Base-by-base conservation (phyloP, 2,888 invertebrate genomes). In the Eremobia ochroleuca region DNA sequence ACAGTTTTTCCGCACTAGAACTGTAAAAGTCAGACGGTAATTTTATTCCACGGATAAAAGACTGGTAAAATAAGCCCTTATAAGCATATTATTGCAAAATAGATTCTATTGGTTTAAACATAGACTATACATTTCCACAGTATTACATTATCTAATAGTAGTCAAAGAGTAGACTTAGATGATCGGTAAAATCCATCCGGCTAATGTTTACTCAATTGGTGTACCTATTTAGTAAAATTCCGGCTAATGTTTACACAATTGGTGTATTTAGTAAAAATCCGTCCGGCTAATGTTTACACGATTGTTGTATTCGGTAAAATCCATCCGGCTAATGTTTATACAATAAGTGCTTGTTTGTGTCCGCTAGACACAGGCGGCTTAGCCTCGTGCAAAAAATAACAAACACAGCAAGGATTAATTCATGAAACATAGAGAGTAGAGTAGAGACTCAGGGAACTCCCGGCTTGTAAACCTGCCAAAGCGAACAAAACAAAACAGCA, bases 401-500 rank as follows among this genome's bases (percentile, higher is more conserved):
- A 49, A 52, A 37, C n/a, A 52, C 31, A 5, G 13, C 9, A 68
- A n/a, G 46, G 28, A 34, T 71, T 43, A 1, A 61, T 40, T 71
- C 18, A 11, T 34, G 11, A 15, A 46, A 52, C 18, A 61, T 34
- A 11, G 2, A n/a, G 40, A 40, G 8, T 52, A n/a, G 15, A 52
- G 40, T 46, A 21, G 18, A 21, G 13, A 49, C 9, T 18, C 59
- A 8, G 43, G 2, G 21, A 61, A 61, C 21, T 61, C 15, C n/a
- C 11, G 21, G 21, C 13, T 21, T 40, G 1, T 31, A 21, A 49
- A 58, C 77, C 25, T 25, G 31, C 13, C 40, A 76, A 76, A 49
- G 25, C 1, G 5, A 77, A 31, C n/a, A 43, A 77, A 79, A 62
- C 15, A 21, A 6, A n/a, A 25, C 25, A 79, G 5, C 18, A 46